Conservation (phyloP, 2,888 invertebrate species). For the Uloborus plumipes region DNA sequence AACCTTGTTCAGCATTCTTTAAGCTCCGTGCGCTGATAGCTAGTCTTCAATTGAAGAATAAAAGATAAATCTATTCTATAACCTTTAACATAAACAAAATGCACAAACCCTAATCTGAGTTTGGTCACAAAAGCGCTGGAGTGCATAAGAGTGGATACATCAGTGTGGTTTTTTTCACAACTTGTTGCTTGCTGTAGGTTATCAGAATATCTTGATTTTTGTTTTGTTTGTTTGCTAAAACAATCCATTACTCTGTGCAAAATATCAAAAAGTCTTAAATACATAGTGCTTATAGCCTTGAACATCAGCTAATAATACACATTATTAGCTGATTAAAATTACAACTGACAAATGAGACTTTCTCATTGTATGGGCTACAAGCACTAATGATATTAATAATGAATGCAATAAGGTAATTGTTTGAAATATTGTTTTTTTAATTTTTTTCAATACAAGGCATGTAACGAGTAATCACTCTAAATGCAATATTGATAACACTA, state of each 20-base stretch:
- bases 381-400: constrained; percentile 49
- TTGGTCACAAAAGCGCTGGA: constrained; percentile 38
- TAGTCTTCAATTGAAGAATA: constrained; percentile 62
- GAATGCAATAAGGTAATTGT: constrained; percentile 47
- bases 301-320: constrained; percentile 47
- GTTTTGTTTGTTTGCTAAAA: constrained; percentile 28
- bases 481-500: constrained; percentile 63
- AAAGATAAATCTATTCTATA: constrained; percentile 44
- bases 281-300: constrained; percentile 61
- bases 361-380: constrained; percentile 50
- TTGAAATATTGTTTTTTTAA: constrained; percentile 3
- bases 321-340: constrained; percentile 46
- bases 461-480: constrained; percentile 56
- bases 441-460: constrained; percentile 40
- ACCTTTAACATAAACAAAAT: constrained; percentile 53
- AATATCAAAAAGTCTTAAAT: constrained; percentile 32
- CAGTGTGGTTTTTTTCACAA: constrained; percentile 40
- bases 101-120: constrained; percentile 46
- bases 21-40: constrained; percentile 60
- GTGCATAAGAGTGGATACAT: constrained; percentile 34
- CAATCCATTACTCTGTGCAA: constrained; percentile 22
- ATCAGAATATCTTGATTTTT: constrained; percentile 29
- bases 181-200: constrained; percentile 48
- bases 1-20: constrained; percentile 59
- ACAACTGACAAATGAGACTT: constrained; percentile 13